phyloP scores from a whole-genome alignment of 2,113 vertebrate genomes.

The Anoplopoma fimbria region DNA sequence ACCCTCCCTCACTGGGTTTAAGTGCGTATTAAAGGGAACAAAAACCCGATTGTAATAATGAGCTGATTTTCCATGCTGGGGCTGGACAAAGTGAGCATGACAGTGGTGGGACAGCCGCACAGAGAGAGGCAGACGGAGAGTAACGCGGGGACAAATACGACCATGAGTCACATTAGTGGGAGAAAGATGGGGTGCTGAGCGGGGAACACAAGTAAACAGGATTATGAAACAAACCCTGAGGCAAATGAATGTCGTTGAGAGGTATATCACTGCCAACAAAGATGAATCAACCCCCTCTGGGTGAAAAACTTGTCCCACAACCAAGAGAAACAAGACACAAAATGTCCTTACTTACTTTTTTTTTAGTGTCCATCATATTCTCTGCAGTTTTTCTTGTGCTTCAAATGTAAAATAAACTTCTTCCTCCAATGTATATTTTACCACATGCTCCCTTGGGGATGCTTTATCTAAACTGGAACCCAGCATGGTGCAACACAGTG shows the following conservation, averaged over 20 bases:
- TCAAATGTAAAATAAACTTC: not conserved
- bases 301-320: constrained; percentile 53
- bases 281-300: constrained; percentile 72
- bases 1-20: constrained; percentile 37
- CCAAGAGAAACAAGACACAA: constrained; percentile 37
- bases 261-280: constrained; percentile 71
- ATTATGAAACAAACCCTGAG: constrained; percentile 80
- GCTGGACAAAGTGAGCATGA: constrained; percentile 52
- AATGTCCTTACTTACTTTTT: constrained; percentile 42
- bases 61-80: constrained; percentile 44
- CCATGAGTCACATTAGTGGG: constrained; percentile 74
- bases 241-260: constrained; percentile 78
- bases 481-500: constrained; percentile 15
- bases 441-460: constrained; percentile 6
- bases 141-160: constrained; percentile 69
- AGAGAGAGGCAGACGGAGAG: constrained; percentile 45
- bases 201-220: constrained; percentile 78
- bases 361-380: constrained; percentile 23
- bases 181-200: constrained; percentile 73
- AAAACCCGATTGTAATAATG: constrained; percentile 51
- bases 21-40: constrained; percentile 60
- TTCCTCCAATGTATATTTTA: not conserved
- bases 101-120: constrained; percentile 22
- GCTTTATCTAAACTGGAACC: constrained; percentile 15
- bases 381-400: constrained; percentile 12